Conservation (phyloP, 1,140 invertebrate species). For the Rhagoletis zephyria region DNA sequence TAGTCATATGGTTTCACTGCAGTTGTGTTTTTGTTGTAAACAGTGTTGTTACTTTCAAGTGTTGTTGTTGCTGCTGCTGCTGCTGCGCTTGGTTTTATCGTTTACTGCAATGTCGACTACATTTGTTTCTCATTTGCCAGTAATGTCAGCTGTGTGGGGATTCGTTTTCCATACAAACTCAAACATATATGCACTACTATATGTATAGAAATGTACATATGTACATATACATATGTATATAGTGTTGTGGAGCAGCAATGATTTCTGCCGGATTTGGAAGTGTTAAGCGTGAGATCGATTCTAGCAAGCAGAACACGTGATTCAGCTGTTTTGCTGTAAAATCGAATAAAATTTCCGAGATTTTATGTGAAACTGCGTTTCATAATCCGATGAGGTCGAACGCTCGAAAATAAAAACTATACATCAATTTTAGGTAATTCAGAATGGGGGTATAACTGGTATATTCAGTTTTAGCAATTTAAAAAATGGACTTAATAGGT, state of each 20-base stretch:
- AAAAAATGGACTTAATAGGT: no score
- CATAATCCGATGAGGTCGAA: no score
- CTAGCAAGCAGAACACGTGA: neutral
- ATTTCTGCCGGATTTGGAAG: neutral
- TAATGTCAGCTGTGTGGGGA: conserved; percentile 31
- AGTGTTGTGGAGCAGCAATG: neutral
- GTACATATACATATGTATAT: no score
- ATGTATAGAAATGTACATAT: no score
- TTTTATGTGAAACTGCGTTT: no score
- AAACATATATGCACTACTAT: neutral
- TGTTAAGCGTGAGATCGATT: neutral
- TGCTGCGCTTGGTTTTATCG: neutral
- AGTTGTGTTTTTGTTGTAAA: neutral
- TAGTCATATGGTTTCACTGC: conserved; percentile 51
- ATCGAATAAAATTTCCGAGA: no score
- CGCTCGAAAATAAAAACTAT: no score
- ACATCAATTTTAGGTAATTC: no score
- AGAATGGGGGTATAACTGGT: no score
- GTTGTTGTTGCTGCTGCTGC: neutral
- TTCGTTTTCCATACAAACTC: neutral
- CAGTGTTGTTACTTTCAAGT: neutral
- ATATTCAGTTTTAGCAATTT: no score
- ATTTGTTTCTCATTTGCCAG: conserved; percentile 9
- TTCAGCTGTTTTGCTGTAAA: neutral
- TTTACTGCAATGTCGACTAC: neutral